phyloP scores from a whole-genome alignment of 1,140 invertebrate genomes.

The Anoplolepis gracilipes region DNA sequence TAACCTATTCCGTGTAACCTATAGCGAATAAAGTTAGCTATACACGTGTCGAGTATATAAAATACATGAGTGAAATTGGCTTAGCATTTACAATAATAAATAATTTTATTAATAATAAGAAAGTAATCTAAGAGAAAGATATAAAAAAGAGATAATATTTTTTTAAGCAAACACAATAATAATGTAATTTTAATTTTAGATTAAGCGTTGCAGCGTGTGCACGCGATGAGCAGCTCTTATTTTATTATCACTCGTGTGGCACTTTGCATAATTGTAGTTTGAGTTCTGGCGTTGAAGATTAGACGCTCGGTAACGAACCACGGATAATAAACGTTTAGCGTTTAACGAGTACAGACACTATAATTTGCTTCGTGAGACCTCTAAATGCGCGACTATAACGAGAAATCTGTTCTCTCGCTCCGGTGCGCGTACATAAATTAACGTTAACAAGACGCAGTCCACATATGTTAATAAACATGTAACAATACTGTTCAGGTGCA shows the following conservation, averaged over 20 bases:
- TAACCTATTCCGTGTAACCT: background rate
- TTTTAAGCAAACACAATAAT: background rate
- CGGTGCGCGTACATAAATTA: slow-evolving; percentile 60
- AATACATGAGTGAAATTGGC: background rate
- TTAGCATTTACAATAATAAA: background rate
- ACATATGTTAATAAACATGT: slow-evolving; percentile 48
- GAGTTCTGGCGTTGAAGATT: slow-evolving; percentile 30
- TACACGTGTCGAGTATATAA: background rate
- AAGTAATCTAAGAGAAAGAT: background rate
- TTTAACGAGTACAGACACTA: slow-evolving; percentile 43
- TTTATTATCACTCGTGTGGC: slow-evolving; percentile 12
- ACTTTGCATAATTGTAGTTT: slow-evolving; percentile 39
- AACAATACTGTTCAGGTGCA: slow-evolving; percentile 18
- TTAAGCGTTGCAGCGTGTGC: too few species aligned
- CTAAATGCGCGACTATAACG: slow-evolving; percentile 17
- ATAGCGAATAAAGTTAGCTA: too few species aligned
- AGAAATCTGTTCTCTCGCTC: slow-evolving; percentile 21
- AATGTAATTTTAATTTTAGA: background rate
- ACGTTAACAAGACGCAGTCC: slow-evolving; percentile 55
- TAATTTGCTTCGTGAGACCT: slow-evolving; percentile 43
- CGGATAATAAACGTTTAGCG: slow-evolving; percentile 57
- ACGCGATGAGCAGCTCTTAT: background rate
- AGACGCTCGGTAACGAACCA: slow-evolving; percentile 46
- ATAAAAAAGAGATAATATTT: background rate
- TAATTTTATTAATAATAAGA: background rate